These are phyloP conservation scores for Origma solitaria DNA, from an alignment of 2,113 vertebrate species.

Conservation along the genomic window DNA sequence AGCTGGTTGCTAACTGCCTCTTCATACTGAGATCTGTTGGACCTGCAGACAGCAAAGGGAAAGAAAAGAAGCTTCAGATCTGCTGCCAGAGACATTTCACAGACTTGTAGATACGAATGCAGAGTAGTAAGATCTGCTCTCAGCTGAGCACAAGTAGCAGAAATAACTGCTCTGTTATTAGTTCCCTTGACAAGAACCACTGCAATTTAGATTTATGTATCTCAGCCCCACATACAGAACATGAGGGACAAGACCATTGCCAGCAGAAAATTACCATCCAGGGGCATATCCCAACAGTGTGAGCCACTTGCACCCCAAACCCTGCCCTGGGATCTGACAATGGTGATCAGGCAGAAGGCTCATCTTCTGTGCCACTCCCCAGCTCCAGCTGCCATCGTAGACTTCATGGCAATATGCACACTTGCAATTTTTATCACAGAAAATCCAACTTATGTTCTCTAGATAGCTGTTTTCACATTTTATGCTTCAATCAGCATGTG, in stretches of 20 bases:
- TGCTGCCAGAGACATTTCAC: background rate
- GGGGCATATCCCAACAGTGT: background rate
- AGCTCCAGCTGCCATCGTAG: background rate
- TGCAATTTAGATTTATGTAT: background rate
- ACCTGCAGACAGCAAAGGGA: conserved; percentile 71
- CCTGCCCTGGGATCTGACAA: background rate
- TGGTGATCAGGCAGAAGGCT: background rate
- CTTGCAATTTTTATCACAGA: background rate
- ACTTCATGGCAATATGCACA: background rate
- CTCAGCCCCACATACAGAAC: background rate
- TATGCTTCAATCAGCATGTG: background rate
- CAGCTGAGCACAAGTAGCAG: background rate
- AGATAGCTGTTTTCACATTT: background rate
- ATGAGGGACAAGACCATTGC: background rate
- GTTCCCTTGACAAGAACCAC: background rate
- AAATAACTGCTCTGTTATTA: background rate
- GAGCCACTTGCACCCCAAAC: background rate
- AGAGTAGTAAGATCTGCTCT: background rate
- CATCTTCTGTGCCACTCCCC: background rate
- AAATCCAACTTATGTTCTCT: background rate
- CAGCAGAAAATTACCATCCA: background rate
- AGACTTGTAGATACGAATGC: background rate
- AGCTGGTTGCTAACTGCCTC: conserved; percentile 85
- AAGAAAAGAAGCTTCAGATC: background rate
- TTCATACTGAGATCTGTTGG: conserved; percentile 99